Evolutionary conservation across 2,888 invertebrate genomes (phyloP).

Genomic region (Colostygia pectinataria): DNA sequence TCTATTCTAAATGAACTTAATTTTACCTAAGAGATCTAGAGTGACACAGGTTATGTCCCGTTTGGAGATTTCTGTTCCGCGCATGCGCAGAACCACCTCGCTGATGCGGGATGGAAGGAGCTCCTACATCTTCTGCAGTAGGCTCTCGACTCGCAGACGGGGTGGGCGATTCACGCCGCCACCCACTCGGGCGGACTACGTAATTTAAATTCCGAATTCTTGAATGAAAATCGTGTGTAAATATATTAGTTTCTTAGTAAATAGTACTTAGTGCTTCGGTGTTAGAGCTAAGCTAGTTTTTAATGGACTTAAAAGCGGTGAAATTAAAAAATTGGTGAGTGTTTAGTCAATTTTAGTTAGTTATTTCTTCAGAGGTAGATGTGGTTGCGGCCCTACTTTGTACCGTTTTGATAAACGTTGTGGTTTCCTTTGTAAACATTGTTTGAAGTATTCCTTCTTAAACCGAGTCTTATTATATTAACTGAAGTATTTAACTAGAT

Average conservation of each 20-base stretch:
- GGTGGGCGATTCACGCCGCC: slow-evolving; percentile 39
- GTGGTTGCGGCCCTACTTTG: slow-evolving; percentile 2
- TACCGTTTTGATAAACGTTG: neutral
- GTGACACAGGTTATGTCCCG: slow-evolving; percentile 33
- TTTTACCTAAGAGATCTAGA: neutral
- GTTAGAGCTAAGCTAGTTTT: slow-evolving; percentile 12
- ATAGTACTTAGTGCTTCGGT: slow-evolving; percentile 18
- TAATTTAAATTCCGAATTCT: slow-evolving; percentile 16
- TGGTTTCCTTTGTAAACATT: neutral
- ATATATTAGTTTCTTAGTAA: slow-evolving; percentile 5
- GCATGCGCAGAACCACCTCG: slow-evolving; percentile 55
- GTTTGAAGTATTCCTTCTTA: no score
- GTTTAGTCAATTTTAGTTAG: slow-evolving; percentile 5
- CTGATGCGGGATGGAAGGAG: slow-evolving; percentile 64
- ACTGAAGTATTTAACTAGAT: no score
- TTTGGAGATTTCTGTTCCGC: slow-evolving; percentile 44
- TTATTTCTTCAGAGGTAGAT: slow-evolving; percentile 6
- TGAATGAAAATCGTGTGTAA: slow-evolving; percentile 27
- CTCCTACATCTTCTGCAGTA: slow-evolving; percentile 65
- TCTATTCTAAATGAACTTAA: no score
- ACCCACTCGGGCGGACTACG: slow-evolving; percentile 22
- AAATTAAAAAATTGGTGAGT: slow-evolving; percentile 22
- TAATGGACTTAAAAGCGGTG: slow-evolving; percentile 16
- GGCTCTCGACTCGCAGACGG: slow-evolving; percentile 40
- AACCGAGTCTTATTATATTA: no score